Base-by-base conservation (phyloP, 1,140 invertebrate genomes). In the Drosophila quadrilineata region DNA sequence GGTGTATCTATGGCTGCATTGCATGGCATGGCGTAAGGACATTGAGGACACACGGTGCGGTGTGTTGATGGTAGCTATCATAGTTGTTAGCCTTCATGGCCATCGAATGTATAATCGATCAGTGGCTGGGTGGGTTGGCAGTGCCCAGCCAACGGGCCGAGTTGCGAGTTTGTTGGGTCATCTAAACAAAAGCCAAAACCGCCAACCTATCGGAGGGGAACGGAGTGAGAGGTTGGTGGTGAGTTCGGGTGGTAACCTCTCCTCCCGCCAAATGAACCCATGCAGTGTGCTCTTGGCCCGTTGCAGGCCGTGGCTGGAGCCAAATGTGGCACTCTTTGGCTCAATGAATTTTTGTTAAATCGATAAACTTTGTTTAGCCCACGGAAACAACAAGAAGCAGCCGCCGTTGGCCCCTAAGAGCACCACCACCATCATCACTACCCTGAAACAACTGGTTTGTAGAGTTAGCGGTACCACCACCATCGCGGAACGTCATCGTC, bases 101-200 rank as follows among this genome's bases (percentile, higher is more conserved):
- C 79, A 84, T 84, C 66, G 74, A 85, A 70, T 84, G 79, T 84
- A 84, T 84, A 84, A 84, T 84, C 79, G 79, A 84, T 84, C 79
- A 84, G 56, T 74, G 63, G 79, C 65, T 60, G 67, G 77, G 53
- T 45, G 63, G 79, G 70, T 60, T 71, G 77, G 53, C 50, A 59
- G 63, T 59, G 63, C 63, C 62, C 64, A 57, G 68, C 67, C 60
- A 71, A 74, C 68, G 57, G 69, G 59, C 48, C 58, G 40, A 72
- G 53, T 29, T 9, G 43, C 59, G 77, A 84, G 79, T 84, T 84
- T 84, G 79, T 84, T 84, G 79, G 79, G 79, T 84, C 79, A 84
- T 84, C 79, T 84, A 84, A 84, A 84, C 79, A 84, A 84, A n/a
- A 77, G 77, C 57, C 53, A 53, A 58, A 62, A 62, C 58, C 58